Conservation (phyloP, 2,888 invertebrate genomes). For the Pollenia griseotomentosa region DNA sequence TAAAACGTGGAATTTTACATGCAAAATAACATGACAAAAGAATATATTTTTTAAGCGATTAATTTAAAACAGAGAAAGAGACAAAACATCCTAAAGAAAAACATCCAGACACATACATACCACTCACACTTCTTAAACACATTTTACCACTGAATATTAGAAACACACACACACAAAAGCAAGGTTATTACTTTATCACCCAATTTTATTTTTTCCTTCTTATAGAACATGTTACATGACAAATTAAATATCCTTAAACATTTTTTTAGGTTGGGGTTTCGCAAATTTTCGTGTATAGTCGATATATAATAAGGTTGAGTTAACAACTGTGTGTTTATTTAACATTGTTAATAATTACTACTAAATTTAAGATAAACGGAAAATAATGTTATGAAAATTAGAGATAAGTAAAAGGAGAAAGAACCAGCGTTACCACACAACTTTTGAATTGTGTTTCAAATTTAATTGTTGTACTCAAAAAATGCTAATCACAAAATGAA, state of each 20-base stretch:
- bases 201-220: not conserved
- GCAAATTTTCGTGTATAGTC: not conserved
- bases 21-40: slow-evolving; percentile 13
- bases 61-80: not conserved
- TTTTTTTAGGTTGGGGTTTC: slow-evolving; percentile 14
- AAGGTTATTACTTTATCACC: too few species aligned
- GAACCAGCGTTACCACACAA: too few species aligned
- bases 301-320: too few species aligned
- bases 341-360: too few species aligned
- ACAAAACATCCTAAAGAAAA: not conserved
- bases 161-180: too few species aligned
- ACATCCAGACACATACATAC: not conserved
- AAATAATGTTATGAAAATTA: too few species aligned
- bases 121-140: slow-evolving; percentile 24
- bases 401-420: too few species aligned
- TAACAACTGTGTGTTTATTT: not conserved
- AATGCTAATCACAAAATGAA: too few species aligned
- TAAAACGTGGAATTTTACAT: slow-evolving; percentile 18
- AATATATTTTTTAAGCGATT: not conserved
- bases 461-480: too few species aligned
- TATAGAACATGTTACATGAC: slow-evolving; percentile 13
- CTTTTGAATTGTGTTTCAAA: too few species aligned
- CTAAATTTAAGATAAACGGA: too few species aligned
- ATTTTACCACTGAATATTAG: not conserved
- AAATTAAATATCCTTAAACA: slow-evolving; percentile 32